A percentile compares a stretch with the other conserved stretches of the same genome.
Conservation (phyloP, 2,888 invertebrate species). For the Calameuta idolon region DNA sequence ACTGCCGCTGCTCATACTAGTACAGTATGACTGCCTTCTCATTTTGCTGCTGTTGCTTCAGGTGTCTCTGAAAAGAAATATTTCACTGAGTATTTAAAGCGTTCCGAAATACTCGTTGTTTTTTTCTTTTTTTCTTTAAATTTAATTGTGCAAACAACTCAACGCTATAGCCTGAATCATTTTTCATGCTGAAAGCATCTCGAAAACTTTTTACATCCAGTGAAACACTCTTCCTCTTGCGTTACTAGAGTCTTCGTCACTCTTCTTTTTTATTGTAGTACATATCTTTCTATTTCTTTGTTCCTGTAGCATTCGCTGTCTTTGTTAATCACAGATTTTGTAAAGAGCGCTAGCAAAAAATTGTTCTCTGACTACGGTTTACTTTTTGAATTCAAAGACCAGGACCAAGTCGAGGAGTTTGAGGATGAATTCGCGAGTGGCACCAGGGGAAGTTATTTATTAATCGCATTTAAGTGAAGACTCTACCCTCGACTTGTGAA, state of each 20-base stretch:
- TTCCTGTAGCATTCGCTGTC: no score
- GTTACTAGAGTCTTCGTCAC: not conserved
- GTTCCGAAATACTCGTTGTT: not conserved
- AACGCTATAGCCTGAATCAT: not conserved
- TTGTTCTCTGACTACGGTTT: not conserved
- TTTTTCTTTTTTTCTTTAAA: not conserved
- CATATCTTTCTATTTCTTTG: no score
- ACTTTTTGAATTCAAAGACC: not conserved
- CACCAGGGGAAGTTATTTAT: not conserved
- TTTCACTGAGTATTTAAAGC: not conserved
- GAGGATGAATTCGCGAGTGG: not conserved
- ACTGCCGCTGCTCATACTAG: constrained; percentile 42
- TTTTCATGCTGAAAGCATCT: not conserved
- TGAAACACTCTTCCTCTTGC: not conserved
- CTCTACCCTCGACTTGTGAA: not conserved
- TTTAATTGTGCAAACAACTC: not conserved
- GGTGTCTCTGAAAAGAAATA: constrained; percentile 1
- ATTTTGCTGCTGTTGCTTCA: constrained; percentile 37
- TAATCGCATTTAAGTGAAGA: not conserved
- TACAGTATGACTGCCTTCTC: constrained; percentile 55
- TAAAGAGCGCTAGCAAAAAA: not conserved
- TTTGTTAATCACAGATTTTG: no score
- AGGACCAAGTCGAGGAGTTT: not conserved
- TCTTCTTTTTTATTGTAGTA: not conserved
- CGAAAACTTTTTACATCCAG: not conserved